Evolutionary conservation across 2,797 vertebrate genomes (phyloP).

Genomic region (Acestrorhynchus altus): DNA sequence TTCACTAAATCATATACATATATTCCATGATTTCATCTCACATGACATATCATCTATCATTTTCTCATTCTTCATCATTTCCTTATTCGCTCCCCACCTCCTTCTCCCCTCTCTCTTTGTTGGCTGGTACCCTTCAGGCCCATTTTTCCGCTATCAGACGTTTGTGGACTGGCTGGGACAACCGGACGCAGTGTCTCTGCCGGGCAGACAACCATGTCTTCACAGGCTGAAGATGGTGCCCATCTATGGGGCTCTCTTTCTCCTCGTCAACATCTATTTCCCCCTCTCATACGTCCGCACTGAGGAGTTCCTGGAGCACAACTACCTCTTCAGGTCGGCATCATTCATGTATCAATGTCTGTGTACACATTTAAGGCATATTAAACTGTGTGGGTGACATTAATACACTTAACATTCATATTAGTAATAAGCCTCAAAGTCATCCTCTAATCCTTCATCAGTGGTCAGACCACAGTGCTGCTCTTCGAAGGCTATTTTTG

Average conservation of each 20-base stretch:
- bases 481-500: too few relatives aligned
- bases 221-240: constrained; percentile 83
- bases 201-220: constrained; percentile 82
- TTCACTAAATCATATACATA: background rate
- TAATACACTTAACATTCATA: too few relatives aligned
- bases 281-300: constrained; percentile 85
- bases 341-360: background rate
- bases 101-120: constrained; percentile 24
- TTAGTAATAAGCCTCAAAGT: too few relatives aligned
- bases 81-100: constrained; percentile 30
- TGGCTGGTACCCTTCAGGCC: constrained; percentile 76
- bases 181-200: constrained; percentile 75
- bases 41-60: background rate
- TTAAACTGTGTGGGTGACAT: too few relatives aligned
- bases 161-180: constrained; percentile 88
- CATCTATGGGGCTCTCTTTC: constrained; percentile 82
- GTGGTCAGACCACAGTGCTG: too few relatives aligned
- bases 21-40: too few relatives aligned
- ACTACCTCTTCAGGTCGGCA: constrained; percentile 79
- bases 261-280: constrained; percentile 82
- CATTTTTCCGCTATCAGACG: constrained; percentile 90
- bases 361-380: too few relatives aligned
- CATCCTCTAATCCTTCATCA: too few relatives aligned
- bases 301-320: constrained; percentile 81
- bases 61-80: constrained; percentile 32